Conservation (phyloP, 2,888 invertebrate species). For the Gerris lacustris region DNA sequence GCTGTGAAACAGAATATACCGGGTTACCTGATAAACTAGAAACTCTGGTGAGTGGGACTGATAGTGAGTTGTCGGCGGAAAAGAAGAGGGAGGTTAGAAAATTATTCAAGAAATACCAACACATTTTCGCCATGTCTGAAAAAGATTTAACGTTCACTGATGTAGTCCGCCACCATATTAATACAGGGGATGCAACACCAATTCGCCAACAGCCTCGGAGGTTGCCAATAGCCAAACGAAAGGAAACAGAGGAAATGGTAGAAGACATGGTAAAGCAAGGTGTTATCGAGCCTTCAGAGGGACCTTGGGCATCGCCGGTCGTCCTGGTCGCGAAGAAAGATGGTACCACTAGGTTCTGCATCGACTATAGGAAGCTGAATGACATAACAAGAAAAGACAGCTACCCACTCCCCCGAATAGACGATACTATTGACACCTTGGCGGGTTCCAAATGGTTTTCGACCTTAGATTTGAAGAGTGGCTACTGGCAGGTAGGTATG, state of each 20-base stretch:
- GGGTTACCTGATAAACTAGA: not conserved
- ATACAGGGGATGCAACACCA: not conserved
- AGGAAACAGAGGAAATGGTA: not conserved
- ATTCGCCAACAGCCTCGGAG: not conserved
- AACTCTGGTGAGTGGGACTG: not conserved
- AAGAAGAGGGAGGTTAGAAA: not conserved
- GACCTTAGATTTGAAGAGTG: slow-evolving; percentile 13
- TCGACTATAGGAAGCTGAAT: slow-evolving; percentile 15
- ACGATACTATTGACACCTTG: slow-evolving; percentile 9
- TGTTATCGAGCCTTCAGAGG: not conserved
- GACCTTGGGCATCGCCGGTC: slow-evolving; percentile 13
- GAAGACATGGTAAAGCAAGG: not conserved
- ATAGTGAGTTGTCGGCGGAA: not conserved
- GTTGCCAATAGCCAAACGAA: not conserved
- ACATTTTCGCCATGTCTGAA: not conserved
- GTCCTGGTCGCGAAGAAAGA: slow-evolving; percentile 14
- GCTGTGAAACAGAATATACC: not conserved
- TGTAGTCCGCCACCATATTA: not conserved
- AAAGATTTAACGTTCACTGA: not conserved
- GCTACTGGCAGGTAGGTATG: slow-evolving; percentile 11
- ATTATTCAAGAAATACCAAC: not conserved
- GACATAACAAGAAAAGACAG: slow-evolving; percentile 11
- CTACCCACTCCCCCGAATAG: slow-evolving; percentile 11
- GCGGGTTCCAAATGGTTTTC: slow-evolving; percentile 11
- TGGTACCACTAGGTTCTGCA: slow-evolving; percentile 11